A percentile compares a stretch with the other conserved stretches of the same genome.
Evolutionary conservation across 2,113 vertebrate genomes (phyloP).

Genomic region (Notarius quadriscutis): DNA sequence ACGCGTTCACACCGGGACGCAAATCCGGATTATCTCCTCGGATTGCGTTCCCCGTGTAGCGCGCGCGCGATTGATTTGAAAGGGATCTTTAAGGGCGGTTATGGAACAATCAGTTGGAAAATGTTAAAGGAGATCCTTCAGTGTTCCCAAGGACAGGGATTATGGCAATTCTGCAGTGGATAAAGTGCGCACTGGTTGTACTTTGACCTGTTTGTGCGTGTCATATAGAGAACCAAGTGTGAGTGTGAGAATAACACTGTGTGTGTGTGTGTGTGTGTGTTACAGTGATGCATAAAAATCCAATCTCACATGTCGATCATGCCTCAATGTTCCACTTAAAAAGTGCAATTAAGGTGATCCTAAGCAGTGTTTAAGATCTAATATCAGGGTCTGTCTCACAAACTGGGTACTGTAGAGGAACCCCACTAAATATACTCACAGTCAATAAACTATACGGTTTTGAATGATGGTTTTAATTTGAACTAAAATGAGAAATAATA

Average conservation of each 20-base stretch:
- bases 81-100: not conserved
- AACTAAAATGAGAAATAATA: too few species aligned
- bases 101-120: not conserved
- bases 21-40: not conserved
- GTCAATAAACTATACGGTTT: too few species aligned
- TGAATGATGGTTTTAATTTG: too few species aligned
- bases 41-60: not conserved
- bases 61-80: not conserved
- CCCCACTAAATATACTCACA: too few species aligned
- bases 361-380: not conserved
- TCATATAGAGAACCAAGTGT: not conserved
- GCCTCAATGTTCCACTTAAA: not conserved
- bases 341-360: not conserved
- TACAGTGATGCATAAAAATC: not conserved
- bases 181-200: slow-evolving; percentile 10
- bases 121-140: not conserved
- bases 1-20: not conserved
- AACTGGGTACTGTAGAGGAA: too few species aligned
- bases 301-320: not conserved
- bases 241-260: too few species aligned
- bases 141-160: not conserved
- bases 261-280: too few species aligned
- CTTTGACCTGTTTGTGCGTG: slow-evolving; percentile 43
- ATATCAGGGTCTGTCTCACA: too few species aligned
- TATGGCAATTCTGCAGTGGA: not conserved